Percentiles rank a stretch among this genome's conserved stretches.
Evolutionary conservation across 2,797 vertebrate genomes (phyloP).

Genomic region (Macropus fuliginosus): DNA sequence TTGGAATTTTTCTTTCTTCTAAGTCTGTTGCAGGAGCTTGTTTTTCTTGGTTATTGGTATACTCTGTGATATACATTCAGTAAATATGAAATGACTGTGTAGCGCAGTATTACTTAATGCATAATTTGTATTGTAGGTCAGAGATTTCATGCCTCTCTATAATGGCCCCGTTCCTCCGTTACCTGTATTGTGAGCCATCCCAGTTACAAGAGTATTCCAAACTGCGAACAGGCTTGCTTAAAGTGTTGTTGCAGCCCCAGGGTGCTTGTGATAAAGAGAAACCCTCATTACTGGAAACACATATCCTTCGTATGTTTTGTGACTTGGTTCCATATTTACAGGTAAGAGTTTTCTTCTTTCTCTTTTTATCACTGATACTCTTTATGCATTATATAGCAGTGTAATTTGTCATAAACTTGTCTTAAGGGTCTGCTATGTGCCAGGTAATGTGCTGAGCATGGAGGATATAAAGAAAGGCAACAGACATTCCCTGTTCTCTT

Average conservation of each 20-base stretch:
- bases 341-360: slow-evolving; percentile 82
- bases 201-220: slow-evolving; percentile 89
- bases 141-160: slow-evolving; percentile 87
- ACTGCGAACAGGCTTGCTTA: slow-evolving; percentile 90
- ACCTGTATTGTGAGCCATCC: slow-evolving; percentile 93
- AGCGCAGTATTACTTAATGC: not conserved
- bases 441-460: not conserved
- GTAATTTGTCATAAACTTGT: not conserved
- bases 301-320: slow-evolving; percentile 88
- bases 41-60: not conserved
- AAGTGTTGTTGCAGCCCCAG: slow-evolving; percentile 86
- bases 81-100: slow-evolving; percentile 4
- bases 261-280: slow-evolving; percentile 59
- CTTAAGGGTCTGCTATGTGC: not conserved
- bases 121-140: slow-evolving; percentile 83
- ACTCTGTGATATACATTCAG: not conserved
- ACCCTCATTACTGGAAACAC: slow-evolving; percentile 77
- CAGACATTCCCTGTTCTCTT: not conserved
- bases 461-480: not conserved
- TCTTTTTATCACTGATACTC: not conserved
- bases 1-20: not conserved
- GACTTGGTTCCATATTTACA: slow-evolving; percentile 91
- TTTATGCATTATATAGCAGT: not conserved
- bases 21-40: not conserved
- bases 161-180: slow-evolving; percentile 93